A percentile compares a stretch with the other conserved stretches of the same genome.
Conservation (phyloP, 2,888 invertebrate genomes). For the Lochmaea crataegi region DNA sequence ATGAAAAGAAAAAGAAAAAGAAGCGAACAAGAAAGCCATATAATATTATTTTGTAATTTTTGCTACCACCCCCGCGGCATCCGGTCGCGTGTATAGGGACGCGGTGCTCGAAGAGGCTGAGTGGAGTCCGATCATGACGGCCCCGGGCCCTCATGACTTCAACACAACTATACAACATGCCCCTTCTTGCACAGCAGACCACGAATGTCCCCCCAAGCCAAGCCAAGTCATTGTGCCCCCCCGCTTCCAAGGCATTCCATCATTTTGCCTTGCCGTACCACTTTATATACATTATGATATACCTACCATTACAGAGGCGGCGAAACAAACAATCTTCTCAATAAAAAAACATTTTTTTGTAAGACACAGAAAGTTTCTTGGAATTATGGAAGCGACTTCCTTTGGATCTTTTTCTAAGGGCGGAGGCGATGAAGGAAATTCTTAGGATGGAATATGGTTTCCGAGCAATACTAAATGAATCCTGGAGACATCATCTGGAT, state of each 20-base stretch:
- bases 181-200: slow-evolving; percentile 59
- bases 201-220: slow-evolving; percentile 61
- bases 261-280: slow-evolving; percentile 38
- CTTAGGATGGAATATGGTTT: too few relatives aligned
- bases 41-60: slow-evolving; percentile 59
- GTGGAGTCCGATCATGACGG: slow-evolving; percentile 55
- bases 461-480: too few relatives aligned
- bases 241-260: slow-evolving; percentile 43
- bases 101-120: slow-evolving; percentile 28
- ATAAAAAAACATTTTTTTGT: too few relatives aligned
- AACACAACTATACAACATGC: slow-evolving; percentile 46
- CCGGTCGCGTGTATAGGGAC: slow-evolving; percentile 62
- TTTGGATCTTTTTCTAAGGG: too few relatives aligned
- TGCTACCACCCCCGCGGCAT: slow-evolving; percentile 65
- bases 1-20: slow-evolving; percentile 27
- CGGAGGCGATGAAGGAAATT: too few relatives aligned
- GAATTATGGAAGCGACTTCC: too few relatives aligned
- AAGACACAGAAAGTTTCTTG: too few relatives aligned
- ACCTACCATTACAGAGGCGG: background rate
- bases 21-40: slow-evolving; percentile 14
- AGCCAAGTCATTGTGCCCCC: slow-evolving; percentile 61
- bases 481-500: too few relatives aligned
- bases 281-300: slow-evolving; percentile 21
- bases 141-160: slow-evolving; percentile 57
- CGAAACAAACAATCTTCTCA: background rate